Evolutionary conservation across 2,888 invertebrate genomes (phyloP), one percentile per base, ranked within the genome.

Genomic region (Nezara viridula): DNA sequence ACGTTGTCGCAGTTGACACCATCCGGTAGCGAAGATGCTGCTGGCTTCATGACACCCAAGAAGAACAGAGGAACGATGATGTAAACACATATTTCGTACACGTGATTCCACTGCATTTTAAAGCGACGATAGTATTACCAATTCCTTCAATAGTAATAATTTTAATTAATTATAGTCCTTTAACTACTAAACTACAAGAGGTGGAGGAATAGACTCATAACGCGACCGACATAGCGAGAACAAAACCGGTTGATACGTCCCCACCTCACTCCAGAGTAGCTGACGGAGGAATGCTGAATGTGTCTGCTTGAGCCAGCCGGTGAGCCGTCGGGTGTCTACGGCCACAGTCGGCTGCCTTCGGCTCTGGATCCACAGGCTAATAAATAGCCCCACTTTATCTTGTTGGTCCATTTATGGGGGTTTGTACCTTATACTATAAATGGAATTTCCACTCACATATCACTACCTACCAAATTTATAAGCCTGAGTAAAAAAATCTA

Each of bases 1-100:
- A 89, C 90, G 52, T 88, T 88, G 81, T 90, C 90, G 66, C 90
- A 90, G 89, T 90, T 90, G 86, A 90, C 89, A 55, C 86, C 86
- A 60, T 86, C 86, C 37, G 86, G 86, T 9, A 86, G 40, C 21
- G 55, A 50, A 40, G 86, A 52, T 21, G 40, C 86, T 21, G 40
- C 86, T 7, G 40, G 81, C n/a, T 16, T 44, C 81, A 47, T 81
- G 14, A n/a, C 47, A 81, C 44, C 81, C n/a, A 81, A 81, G 81
- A 81, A 81, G 44, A 81, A 44, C 24, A 81, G 81, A 21, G 12
- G 24, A 44, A 40, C 44, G 44, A 81, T 40, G n/a, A 40, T 44
- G 44, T 3, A 44, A 81, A 81, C 44, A 81, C 81, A 44, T 44
- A 81, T 81, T 40, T 44, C 81, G 44, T 19, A 44, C 44, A 81